Evolutionary conservation across 2,888 invertebrate genomes (phyloP).

Genomic region (Onchidella celtica): DNA sequence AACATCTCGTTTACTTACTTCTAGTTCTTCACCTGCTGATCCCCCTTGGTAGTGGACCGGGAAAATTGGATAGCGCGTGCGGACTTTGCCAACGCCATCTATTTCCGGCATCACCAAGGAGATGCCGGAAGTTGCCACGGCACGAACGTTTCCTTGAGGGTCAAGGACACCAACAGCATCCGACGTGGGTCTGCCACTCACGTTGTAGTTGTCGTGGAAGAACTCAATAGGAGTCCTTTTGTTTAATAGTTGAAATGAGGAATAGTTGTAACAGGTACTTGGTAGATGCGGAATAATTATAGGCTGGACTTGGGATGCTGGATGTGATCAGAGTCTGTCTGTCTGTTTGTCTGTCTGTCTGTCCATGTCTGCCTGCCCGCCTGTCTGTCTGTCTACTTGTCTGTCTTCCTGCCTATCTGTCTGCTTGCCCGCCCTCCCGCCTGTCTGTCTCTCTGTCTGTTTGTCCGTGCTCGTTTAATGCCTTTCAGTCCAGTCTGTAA

Average conservation of each 20-base stretch:
- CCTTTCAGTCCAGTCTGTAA: too few relatives aligned
- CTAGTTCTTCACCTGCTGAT: not conserved
- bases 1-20: too few relatives aligned
- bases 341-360: too few relatives aligned
- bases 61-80: slow-evolving; percentile 16
- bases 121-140: slow-evolving; percentile 4
- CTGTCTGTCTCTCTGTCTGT: too few relatives aligned
- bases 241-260: not conserved
- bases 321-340: too few relatives aligned
- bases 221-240: slow-evolving; percentile 17
- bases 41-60: slow-evolving; percentile 11
- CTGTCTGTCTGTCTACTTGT: too few relatives aligned
- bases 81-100: slow-evolving; percentile 12
- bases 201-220: slow-evolving; percentile 7
- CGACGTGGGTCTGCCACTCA: not conserved
- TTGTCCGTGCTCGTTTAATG: too few relatives aligned
- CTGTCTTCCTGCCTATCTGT: too few relatives aligned
- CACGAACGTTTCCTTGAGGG: not conserved
- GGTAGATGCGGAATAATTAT: not conserved
- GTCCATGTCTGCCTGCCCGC: too few relatives aligned
- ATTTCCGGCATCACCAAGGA: slow-evolving; percentile 15
- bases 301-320: too few relatives aligned
- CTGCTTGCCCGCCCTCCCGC: too few relatives aligned
- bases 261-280: not conserved
- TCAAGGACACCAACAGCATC: slow-evolving; percentile 11